Base-by-base conservation (phyloP, 1,140 invertebrate species). In the Bilobella aurantiaca region DNA sequence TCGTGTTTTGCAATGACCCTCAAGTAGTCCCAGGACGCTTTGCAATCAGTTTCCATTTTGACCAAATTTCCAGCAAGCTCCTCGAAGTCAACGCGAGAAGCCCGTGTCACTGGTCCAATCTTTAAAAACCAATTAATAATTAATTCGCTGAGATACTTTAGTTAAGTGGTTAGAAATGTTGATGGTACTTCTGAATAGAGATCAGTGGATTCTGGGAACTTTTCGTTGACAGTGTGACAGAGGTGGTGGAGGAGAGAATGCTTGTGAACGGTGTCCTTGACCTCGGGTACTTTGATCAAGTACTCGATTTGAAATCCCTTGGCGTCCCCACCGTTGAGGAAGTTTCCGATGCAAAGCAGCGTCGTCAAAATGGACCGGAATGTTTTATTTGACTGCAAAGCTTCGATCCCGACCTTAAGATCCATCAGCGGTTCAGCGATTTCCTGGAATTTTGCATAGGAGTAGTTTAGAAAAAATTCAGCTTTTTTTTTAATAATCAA, bases 281-380 rank as follows among this genome's bases (percentile, higher is more conserved):
- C 95, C 83, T 99, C 97, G 72, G 96, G 93, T 71, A 98, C 92
- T 84, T 98, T 98, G 53, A 92, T 66, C 70, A 99, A 81, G 78
- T 98, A 99, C 74, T 99, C 96, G 70, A 99, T 85, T 77, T 96
- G 92, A 79, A 99, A 99, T 29, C 95, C 97, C 82, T 95, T 95
- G 16, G 91, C 89, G 75, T 93, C 88, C 71, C 86, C 86, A 64
- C 94, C 93, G 79, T 99, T 99, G 30, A 99, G 83, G 78, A 98
- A 98, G 78, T 96, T 98, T 66, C 96, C 96, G 70, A 99, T 90
- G 37, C 91, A 91, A 37, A 98, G 81, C 47, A 99, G 81, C 25
- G 93, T 93, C 59, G 92, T 89, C 32, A 99, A 82, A 75, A 98
- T 96, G 64, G 87, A 87, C 77, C 90, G 88, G 79, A 99, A 98